Base-by-base conservation (phyloP, 2,113 vertebrate genomes). In the Plecturocebus donacophilus region DNA sequence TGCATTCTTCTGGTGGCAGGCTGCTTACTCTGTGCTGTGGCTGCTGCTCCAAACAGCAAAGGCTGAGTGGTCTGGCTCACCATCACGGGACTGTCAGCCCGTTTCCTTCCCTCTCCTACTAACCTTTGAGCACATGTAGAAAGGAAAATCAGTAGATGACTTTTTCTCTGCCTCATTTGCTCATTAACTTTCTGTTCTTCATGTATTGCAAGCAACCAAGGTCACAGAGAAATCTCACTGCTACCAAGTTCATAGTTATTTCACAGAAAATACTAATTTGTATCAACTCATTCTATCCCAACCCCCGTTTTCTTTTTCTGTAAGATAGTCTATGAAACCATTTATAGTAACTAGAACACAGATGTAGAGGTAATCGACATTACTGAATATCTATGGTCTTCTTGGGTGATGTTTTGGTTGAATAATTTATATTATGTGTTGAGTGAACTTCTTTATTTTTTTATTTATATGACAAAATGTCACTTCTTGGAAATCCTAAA, bases 71-170 rank as follows among this genome's bases (percentile, higher is more conserved):
- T 21, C 92, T 85, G 87, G 73, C 87, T 97, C 8, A 0, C 40
- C n/a, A 1, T 42, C 47, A 32, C 10, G 92, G 12, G 64, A 25
- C 25, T 85, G 68, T 56, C 83, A 64, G 32, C 58, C 27, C 13
- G 3, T 47, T 70, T 54, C 32, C 38, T 11, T 1, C 17, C n/a
- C 30, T 38, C 45, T 86, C 54, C 85, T 86, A 25, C 73, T 71
- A 89, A 92, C 80, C 56, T 92, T 84, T 80, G 64, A 70, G 49
- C 81, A n/a, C 85, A 87, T 90, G 52, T n/a, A 56, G 71, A 80
- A 87, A 79, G 56, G 45, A 79, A 93, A 90, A 70, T 56, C 5
- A n/a, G 40, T 79, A 32, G 20, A 35, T n/a, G 45, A 12, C 40
- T 66, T 76, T 84, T 42, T 73, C 52, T 87, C 56, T 93, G 80